A percentile compares a stretch with the other conserved stretches of the same genome.
Evolutionary conservation across 2,113 vertebrate genomes (phyloP).

Genomic region (Panurus biarmicus): DNA sequence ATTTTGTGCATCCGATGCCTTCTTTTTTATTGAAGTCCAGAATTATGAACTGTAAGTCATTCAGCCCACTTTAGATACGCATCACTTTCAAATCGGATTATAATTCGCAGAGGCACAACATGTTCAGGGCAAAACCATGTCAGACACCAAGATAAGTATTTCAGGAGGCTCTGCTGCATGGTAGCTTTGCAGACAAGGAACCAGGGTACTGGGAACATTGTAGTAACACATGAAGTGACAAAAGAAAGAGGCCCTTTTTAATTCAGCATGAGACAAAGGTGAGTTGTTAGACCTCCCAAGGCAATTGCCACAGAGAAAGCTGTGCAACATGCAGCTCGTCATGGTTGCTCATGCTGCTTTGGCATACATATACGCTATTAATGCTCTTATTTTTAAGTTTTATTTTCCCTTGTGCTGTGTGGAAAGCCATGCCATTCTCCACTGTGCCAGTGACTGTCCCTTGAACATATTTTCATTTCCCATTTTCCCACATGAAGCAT

Average conservation of each 20-base stretch:
- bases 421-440: neutral
- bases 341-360: neutral
- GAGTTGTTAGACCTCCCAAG: neutral
- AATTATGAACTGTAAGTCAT: constrained; percentile 18
- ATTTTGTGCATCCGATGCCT: neutral
- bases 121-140: neutral
- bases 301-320: neutral
- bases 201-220: neutral
- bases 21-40: neutral
- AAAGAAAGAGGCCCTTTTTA: neutral
- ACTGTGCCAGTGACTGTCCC: neutral
- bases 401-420: neutral
- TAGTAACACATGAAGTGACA: neutral
- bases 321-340: neutral
- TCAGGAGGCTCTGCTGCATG: neutral
- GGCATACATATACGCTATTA: neutral
- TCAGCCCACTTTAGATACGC: constrained; percentile 40
- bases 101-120: constrained; percentile 33
- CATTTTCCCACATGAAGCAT: neutral
- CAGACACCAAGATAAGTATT: constrained; percentile 11
- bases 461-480: neutral
- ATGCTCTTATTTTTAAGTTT: neutral
- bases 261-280: neutral
- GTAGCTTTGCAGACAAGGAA: neutral
- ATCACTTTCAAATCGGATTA: constrained; percentile 56